Evolutionary conservation across 1,140 invertebrate genomes (phyloP), one percentile per base, ranked within the genome.

Genomic region (Sesamia nonagrioides): DNA sequence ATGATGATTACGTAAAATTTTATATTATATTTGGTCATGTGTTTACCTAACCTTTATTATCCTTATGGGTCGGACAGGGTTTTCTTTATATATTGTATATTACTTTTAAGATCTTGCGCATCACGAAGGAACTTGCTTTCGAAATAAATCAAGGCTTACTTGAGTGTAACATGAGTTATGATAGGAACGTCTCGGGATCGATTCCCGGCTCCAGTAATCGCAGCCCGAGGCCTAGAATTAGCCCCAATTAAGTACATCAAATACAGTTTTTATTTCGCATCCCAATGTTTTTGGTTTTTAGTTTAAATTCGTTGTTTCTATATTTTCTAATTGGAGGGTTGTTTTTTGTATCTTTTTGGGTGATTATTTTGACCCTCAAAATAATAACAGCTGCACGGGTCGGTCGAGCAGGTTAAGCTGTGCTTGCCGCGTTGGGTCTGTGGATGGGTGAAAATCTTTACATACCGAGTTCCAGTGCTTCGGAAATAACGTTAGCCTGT

Each of bases 171-270:
- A 79, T 81, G 80, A 84, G 68, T 84, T 81, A 84, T 81, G 82
- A 69, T 66, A 37, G 9, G 61, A 52, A 37, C 77, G 76, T 78
- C 72, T 61, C 75, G 58, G 71, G 69, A 80, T 84, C 76, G 78
- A 82, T 77, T 79, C 80, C 76, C 78, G 75, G 13, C 45, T 40
- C n/a, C 80, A 7, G 78, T 82, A 84, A 84, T 82, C 80, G 58
- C 80, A 56, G 80, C 83, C 83, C 68, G 45, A n/a, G 77, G 83
- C 77, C 71, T 21, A n/a, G 83, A 84, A 84, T 84, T 84, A 84
- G 77, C 75, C 76, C 72, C 83, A 84, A 84, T 84, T 84, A 84
- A 80, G 71, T 66, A 77, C 63, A 79, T 74, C 35, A 48, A 68
- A 68, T 17, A 68, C 37, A 48, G 42, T 68, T 50, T 68, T 68